Base-by-base conservation (phyloP, 37 sponge, comb jelly and placozoan species). In the Hexactinellida sp. region DNA sequence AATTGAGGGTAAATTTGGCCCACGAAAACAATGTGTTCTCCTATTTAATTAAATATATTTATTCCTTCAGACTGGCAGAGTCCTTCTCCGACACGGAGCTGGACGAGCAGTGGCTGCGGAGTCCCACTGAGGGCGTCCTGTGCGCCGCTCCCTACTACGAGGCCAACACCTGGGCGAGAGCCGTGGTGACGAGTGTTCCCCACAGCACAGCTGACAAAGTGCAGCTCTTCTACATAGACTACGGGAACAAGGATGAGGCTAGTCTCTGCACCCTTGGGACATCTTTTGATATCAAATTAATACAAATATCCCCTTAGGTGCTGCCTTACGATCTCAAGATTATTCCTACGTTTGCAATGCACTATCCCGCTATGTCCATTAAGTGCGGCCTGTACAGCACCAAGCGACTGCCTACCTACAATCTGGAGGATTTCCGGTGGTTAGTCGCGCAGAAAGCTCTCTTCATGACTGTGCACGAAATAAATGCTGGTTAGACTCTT, bases 201-300 rank as follows among this genome's bases (percentile, higher is more conserved):
- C 76, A 63, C 30, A 21, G 76, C 34, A 63, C 76, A 10, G 76
- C 28, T 7, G 76, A 63, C 34, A 63, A 63, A 63, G 76, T 63
- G 34, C 76, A 63, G 76, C 32, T 63, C 76, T 63, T 63, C 34
- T 63, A 63, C 34, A 63, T 63, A 63, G 76, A 63, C 76, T 63
- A 63, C 34, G 76, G 76, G 76, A 63, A 63, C 13, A 63, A 28
- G 34, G 76, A 63, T 23, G 76, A 63, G 21, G 76, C 13, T 47
- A 16, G 52, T 47, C 52, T 16, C 52, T 47, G 16, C 16, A 47
- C 13, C 52, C 16, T 47, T 16, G 52, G 16, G 9, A 47, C 16
- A 63, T 32, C 30, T 16, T 41, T 41, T 16, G 13, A 16, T 41
- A 28, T 25, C 19, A 63, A 28, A 32, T 63, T 7, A 63, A 23